Base-by-base conservation (phyloP, 2,797 vertebrate species). In the Gephyroberyx darwinii region DNA sequence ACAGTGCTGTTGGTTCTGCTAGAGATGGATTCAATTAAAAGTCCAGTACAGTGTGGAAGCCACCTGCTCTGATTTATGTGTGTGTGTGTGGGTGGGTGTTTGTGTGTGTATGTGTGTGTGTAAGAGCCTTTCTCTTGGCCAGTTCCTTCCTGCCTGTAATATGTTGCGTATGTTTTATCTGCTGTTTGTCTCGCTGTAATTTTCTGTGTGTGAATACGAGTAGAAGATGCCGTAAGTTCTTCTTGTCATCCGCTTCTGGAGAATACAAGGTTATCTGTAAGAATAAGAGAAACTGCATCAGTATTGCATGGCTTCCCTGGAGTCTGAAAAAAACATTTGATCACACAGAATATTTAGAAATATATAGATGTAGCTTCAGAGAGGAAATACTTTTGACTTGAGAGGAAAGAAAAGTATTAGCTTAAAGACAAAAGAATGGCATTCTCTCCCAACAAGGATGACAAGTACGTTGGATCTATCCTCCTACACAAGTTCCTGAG, bases 121-220 rank as follows among this genome's bases (percentile, higher is more conserved):
- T 47, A 55, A 26, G 33, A 17, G 19, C 20, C 47, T 68, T 61
- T 53, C 55, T 73, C 59, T 77, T 5, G 3, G 57, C 33, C 39
- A 45, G 10, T 72, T 84, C 70, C 79, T 90, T 88, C 86, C 86
- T 78, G 84, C 20, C 50, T 26, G 20, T 89, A 87, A 91, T 83
- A 13, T 2, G 53, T 65, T 71, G 26, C 88, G 88, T 56, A 50
- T 91, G 90, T 69, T 69, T 57, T 30, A 14, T 81, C 78, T 73
- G 60, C 56, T 65, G 47, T 58, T 51, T 1, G 58, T 67, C 45
- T 73, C 53, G 5, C 55, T 62, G 57, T 52, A 30, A 9, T 5
- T 16, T 5, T 53, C 64, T 52, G 19, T 22, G 33, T 19, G 55
- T 37, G 53, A 35, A 52, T 26, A 26, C 26, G 26, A 26, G 33